Base-by-base conservation (phyloP, 2,888 invertebrate species). In the Caenorhabditis sp. region DNA sequence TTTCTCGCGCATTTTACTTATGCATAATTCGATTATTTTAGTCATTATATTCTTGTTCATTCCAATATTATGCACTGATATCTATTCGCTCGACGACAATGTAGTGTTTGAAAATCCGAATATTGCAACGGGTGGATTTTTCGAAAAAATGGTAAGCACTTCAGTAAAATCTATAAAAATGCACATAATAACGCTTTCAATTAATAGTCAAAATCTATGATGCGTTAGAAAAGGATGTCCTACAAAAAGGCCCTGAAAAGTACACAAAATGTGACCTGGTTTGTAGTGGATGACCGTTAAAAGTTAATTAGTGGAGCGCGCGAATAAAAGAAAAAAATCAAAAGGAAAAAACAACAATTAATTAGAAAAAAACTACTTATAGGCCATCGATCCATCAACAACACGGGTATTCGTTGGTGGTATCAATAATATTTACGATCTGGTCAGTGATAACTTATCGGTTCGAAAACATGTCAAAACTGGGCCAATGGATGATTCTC, bases 351-450 rank as follows among this genome's bases (percentile, higher is more conserved):
- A 53, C 8, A 14, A 2, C 2, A 21, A 21, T 8, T 23, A 53
- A 8, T 36, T 36, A 23, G 17, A 61, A 53, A 31, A 19, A 51
- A 23, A 53, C 43, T 17, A 12, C 6, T 43, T 58, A 70, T 76
- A 82, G 84, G 84, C 81, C 5, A 74, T 82, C 64, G 84, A 84
- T 66, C 81, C 82, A 51, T 76, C 82, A 24, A 84, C 85, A 12
- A 80, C 79, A 50, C 78, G 85, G 58, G 76, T 86, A 8, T 86
- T 86, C 68, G 81, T 86, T 21, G 86, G 86, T n/a, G 86, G 80
- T 31, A 83, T 86, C 50, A 84, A 86, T 63, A 81, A 82, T 58
- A 74, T 86, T n/a, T 86, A 84, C 73, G 86, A 86, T 59, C 63
- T 86, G 51, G 72, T 68, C 19, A 77, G 83, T 10, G 77, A 67